These are phyloP conservation scores for Apis mellifera DNA, from an alignment of 1,140 invertebrate species.

Conservation along the genomic window DNA sequence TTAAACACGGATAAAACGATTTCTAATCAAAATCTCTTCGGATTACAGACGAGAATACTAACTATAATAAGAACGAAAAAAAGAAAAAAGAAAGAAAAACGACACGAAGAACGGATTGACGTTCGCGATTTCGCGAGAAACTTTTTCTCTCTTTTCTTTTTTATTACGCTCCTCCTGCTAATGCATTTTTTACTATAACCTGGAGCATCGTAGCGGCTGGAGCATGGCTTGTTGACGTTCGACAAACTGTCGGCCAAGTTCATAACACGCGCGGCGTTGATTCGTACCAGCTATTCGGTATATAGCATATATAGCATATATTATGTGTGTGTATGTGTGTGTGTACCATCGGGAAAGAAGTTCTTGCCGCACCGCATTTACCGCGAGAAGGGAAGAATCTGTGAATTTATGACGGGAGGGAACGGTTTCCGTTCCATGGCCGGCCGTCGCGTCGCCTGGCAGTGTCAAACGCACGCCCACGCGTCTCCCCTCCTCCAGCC, in stretches of 20 bases:
- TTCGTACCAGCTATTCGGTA: neutral
- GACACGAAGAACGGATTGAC: no score
- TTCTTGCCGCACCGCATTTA: conserved; percentile 35
- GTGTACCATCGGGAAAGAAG: neutral
- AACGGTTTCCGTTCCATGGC: neutral
- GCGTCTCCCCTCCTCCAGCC: neutral
- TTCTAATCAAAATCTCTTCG: no score
- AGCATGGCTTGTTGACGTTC: neutral
- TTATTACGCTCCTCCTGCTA: neutral
- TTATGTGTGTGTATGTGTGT: neutral
- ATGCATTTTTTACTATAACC: conserved; percentile 45
- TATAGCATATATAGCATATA: neutral
- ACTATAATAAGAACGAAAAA: no score
- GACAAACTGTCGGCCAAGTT: conserved; percentile 24
- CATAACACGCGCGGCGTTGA: neutral
- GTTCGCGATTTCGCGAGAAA: no score
- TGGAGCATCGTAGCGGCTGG: neutral
- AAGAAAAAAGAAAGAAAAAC: no score
- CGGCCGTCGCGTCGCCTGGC: neutral
- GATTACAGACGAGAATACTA: no score
- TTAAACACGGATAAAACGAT: no score
- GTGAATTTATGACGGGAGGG: conserved; percentile 13
- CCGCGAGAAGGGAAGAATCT: neutral
- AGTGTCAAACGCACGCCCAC: conserved; percentile 29
- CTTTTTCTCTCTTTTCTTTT: neutral